Evolutionary conservation across 2,113 vertebrate genomes (phyloP), one percentile per base, ranked within the genome.

Genomic region (Thamnophis sirtalis): DNA sequence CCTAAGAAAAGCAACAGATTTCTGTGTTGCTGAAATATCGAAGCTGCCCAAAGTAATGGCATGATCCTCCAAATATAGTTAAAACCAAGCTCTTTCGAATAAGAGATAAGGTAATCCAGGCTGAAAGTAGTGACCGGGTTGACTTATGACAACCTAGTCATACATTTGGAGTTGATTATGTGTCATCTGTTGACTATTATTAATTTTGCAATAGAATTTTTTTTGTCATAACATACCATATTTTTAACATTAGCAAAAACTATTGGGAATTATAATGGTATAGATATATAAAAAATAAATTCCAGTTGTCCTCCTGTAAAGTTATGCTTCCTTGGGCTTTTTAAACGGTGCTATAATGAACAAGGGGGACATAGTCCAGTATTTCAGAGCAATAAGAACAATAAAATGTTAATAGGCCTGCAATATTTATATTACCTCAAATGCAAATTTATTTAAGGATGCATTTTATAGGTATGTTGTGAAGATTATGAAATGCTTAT

Each of bases 311-410:
- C 84, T 93, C 91, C 92, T 95, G 93, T 94, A 95, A 95, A 90
- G 93, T 93, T 94, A 95, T 95, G 92, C 88, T 94, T 96, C 38
- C 3, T 94, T 93, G 92, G 93, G 93, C 9, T 60, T 91, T 93
- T 94, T 93, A 94, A 96, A 96, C 91, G 95, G 92, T 92, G 94
- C 95, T 96, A 93, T 94, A 94, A 95, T 95, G 90, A 94, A 90
- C 95, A 95, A 94, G 94, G 92, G 43, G 53, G 93, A 33, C 10
- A 22, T 93, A 68, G 63, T 68, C 63, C 63, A 68, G 63, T 68
- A 87, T 48, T 73, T 86, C 58, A 50, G 19, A 91, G 49, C 6
- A 87, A 84, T 86, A 56, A 60, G 43, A 84, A 38, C 48, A 38
- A 91, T 63, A 63, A 28, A 86, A 58, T 51, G 11, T n/a, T 63